A percentile compares a stretch with the other conserved stretches of the same genome.
Evolutionary conservation across 2,888 invertebrate genomes (phyloP).

Genomic region (Gryllus longicercus): DNA sequence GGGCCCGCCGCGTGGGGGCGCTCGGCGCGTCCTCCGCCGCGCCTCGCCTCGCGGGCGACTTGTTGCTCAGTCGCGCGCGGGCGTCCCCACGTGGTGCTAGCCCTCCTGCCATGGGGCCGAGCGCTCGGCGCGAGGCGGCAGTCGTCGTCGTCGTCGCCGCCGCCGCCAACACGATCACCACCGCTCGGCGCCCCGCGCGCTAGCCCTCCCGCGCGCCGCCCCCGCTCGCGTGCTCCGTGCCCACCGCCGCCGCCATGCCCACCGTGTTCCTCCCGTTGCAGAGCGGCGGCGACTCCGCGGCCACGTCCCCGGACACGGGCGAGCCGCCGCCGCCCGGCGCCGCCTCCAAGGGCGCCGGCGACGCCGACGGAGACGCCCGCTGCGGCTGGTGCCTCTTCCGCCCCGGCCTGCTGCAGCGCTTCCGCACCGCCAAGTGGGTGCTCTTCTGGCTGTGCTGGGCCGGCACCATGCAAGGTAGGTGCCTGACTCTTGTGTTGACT

Average conservation of each 20-base stretch:
- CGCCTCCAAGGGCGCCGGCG: constrained; percentile 26
- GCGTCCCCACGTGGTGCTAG: neutral
- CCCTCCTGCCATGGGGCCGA: no score
- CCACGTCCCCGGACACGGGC: constrained; percentile 23
- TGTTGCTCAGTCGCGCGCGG: constrained; percentile 1
- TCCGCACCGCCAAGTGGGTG: constrained; percentile 73
- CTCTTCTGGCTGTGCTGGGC: constrained; percentile 79
- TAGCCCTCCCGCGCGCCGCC: neutral
- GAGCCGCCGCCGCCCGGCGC: constrained; percentile 1
- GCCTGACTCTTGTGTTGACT: neutral
- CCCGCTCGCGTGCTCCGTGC: neutral
- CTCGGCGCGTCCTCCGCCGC: neutral
- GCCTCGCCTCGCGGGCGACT: neutral
- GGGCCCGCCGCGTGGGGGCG: neutral
- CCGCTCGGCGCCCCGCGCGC: neutral
- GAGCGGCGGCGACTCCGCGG: constrained; percentile 19
- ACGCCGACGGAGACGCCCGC: constrained; percentile 39
- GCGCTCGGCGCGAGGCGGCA: no score
- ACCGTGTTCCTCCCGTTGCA: constrained; percentile 32
- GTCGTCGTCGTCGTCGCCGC: neutral
- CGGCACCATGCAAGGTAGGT: constrained; percentile 70
- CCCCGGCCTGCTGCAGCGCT: constrained; percentile 64
- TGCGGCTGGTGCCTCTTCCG: constrained; percentile 68
- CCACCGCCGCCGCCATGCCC: constrained; percentile 19
- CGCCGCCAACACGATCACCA: constrained; percentile 25